phyloP scores from a whole-genome alignment of 2,113 vertebrate species.

The Puma concolor region DNA sequence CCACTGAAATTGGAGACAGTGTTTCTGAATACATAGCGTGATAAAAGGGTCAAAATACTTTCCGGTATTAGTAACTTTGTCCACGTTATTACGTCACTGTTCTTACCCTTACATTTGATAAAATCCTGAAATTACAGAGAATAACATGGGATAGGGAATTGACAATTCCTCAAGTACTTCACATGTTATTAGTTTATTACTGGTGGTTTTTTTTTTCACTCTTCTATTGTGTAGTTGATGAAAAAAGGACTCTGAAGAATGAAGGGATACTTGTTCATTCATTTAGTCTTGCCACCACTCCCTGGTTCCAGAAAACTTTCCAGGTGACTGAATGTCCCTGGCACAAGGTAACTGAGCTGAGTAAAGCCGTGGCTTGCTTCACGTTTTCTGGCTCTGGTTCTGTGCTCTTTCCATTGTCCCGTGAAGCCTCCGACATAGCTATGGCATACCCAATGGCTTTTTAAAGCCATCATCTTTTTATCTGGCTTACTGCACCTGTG shows the following conservation, averaged over 20 bases:
- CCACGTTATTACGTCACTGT: neutral
- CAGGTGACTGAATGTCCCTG: neutral
- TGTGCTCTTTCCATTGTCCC: neutral
- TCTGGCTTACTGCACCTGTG: neutral
- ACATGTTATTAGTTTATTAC: neutral
- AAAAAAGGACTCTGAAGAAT: neutral
- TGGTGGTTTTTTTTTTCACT: neutral
- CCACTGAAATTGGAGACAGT: neutral
- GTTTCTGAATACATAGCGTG: neutral
- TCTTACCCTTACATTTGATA: neutral
- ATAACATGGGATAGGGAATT: neutral
- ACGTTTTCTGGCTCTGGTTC: neutral
- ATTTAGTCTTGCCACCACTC: neutral
- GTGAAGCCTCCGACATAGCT: neutral
- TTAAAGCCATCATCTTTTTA: neutral
- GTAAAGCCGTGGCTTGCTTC: neutral
- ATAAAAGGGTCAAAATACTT: neutral
- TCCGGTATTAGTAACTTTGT: neutral
- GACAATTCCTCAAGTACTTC: neutral
- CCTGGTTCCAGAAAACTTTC: neutral
- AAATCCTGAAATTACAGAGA: neutral
- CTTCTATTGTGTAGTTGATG: neutral
- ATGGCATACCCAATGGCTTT: neutral
- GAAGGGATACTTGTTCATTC: neutral
- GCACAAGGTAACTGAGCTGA: neutral